Evolutionary conservation across 2,888 invertebrate genomes (phyloP).

Genomic region (Helleia helle): DNA sequence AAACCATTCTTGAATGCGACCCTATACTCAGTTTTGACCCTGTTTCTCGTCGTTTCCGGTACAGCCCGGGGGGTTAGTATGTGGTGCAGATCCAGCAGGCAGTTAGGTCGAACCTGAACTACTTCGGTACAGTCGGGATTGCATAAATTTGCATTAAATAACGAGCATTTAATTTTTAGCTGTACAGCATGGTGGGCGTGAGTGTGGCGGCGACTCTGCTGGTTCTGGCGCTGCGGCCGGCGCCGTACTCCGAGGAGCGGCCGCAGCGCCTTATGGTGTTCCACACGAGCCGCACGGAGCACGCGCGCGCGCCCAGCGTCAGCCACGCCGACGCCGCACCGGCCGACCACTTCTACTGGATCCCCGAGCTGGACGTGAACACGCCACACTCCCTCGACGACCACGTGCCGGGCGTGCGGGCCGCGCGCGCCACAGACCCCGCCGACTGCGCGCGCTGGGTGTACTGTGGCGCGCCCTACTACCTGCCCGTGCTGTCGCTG

Average conservation of each 20-base stretch:
- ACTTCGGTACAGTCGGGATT: too few species aligned
- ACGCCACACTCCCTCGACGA: conserved; percentile 64
- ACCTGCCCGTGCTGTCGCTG: conserved; percentile 81
- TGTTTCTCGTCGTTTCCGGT: too few species aligned
- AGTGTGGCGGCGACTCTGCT: conserved; percentile 36
- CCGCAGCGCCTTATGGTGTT: conserved; percentile 85
- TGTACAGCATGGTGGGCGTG: conserved; percentile 16
- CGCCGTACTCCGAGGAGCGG: conserved; percentile 77
- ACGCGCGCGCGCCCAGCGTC: conserved; percentile 29
- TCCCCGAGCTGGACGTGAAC: conserved; percentile 83
- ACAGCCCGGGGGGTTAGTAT: too few species aligned
- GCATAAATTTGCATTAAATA: too few species aligned
- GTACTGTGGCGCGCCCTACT: conserved; percentile 87
- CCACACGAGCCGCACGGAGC: conserved; percentile 74
- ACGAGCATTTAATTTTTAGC: too few species aligned
- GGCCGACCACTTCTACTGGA: conserved; percentile 74
- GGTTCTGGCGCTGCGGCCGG: conserved; percentile 73
- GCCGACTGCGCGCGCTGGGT: conserved; percentile 75
- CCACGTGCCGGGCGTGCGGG: conserved; percentile 27
- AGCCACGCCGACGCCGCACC: conserved; percentile 46
- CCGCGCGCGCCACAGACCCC: conserved; percentile 13
- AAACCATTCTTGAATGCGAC: too few species aligned
- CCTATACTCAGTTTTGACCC: too few species aligned
- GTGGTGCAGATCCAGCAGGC: too few species aligned
- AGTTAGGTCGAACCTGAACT: too few species aligned